These are phyloP conservation scores for Mellivora capensis DNA, from an alignment of 2,113 vertebrate genomes.

Conservation along the genomic window DNA sequence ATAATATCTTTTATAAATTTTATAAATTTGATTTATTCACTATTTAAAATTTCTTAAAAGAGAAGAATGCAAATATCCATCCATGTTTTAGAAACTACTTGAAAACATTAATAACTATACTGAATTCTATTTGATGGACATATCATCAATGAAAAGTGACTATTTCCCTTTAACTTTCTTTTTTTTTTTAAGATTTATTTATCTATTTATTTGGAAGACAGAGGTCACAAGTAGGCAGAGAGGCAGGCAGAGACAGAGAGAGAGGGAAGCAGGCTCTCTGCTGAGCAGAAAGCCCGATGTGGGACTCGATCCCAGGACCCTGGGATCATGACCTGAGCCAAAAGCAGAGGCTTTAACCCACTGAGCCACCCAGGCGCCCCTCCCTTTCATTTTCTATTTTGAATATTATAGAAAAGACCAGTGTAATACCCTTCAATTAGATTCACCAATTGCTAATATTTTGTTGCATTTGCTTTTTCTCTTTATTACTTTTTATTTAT, in stretches of 20 bases:
- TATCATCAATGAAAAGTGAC: neutral
- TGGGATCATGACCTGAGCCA: too few relatives aligned
- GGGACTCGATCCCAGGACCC: too few relatives aligned
- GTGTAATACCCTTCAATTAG: neutral
- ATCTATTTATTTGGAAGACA: too few relatives aligned
- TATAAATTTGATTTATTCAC: neutral
- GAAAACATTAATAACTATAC: neutral
- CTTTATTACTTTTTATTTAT: neutral
- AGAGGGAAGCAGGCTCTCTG: too few relatives aligned
- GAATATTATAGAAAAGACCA: neutral
- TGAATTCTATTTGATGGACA: neutral
- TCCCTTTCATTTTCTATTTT: neutral
- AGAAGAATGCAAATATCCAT: neutral
- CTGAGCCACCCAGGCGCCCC: too few relatives aligned
- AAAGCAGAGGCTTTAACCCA: too few relatives aligned
- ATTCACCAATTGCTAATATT: neutral
- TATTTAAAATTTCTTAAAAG: constrained; percentile 15
- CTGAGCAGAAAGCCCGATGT: too few relatives aligned
- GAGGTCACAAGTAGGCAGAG: too few relatives aligned
- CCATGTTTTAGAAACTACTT: neutral
- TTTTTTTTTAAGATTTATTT: too few relatives aligned
- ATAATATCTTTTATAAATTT: neutral
- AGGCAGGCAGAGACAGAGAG: too few relatives aligned
- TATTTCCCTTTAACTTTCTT: neutral
- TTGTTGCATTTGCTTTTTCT: neutral